phyloP scores from a whole-genome alignment of 1,140 invertebrate genomes.

The Thaumetopoea pityocampa region DNA sequence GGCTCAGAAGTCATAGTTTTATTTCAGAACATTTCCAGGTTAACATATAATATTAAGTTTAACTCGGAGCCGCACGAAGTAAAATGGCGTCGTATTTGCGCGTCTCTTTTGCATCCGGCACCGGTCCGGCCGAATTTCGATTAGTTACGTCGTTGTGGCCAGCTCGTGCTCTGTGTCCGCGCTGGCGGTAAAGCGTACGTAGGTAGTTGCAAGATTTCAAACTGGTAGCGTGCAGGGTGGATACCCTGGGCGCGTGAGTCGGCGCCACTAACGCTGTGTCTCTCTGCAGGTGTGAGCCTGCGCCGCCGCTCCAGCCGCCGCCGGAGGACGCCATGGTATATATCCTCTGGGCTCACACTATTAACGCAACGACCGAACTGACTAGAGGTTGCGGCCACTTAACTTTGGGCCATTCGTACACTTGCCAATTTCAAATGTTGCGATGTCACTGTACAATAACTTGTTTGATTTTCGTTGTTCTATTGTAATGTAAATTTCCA shows the following conservation, averaged over 20 bases:
- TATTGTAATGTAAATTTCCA: constrained; percentile 66
- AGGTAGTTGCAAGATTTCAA: constrained; percentile 68
- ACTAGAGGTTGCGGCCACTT: constrained; percentile 74
- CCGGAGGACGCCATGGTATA: constrained; percentile 79
- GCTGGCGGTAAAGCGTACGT: constrained; percentile 25
- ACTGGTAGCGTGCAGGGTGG: constrained; percentile 40
- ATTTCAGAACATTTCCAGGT: constrained; percentile 57
- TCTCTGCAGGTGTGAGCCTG: constrained; percentile 77
- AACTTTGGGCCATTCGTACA: constrained; percentile 75
- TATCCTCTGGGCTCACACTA: constrained; percentile 79
- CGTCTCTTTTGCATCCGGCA: constrained; percentile 53
- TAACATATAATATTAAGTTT: constrained; percentile 43
- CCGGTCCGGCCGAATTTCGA: constrained; percentile 62
- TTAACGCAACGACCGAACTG: constrained; percentile 74
- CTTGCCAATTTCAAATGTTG: constrained; percentile 76
- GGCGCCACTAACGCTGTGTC: constrained; percentile 75
- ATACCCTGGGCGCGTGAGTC: constrained; percentile 36
- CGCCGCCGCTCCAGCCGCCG: constrained; percentile 69
- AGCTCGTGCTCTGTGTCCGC: constrained; percentile 33
- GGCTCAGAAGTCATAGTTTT: constrained; percentile 56
- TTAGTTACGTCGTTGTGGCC: constrained; percentile 51
- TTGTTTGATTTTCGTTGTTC: constrained; percentile 62
- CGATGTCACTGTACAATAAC: constrained; percentile 73
- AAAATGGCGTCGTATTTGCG: constrained; percentile 69
- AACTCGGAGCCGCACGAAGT: constrained; percentile 59